phyloP scores from a whole-genome alignment of 2,797 vertebrate genomes.

The Chaunax sp. region DNA sequence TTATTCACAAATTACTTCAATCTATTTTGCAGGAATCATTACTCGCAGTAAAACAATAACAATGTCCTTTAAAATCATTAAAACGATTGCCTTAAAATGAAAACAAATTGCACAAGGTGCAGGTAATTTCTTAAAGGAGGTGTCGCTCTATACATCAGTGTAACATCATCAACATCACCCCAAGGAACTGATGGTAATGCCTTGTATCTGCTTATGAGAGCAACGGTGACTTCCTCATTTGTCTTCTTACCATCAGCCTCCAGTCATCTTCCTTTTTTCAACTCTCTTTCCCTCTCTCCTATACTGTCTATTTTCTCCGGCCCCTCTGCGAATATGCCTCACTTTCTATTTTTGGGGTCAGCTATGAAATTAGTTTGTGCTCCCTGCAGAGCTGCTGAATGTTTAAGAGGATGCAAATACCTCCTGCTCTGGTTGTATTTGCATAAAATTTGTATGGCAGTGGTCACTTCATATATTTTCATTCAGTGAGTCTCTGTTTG shows the following conservation, averaged over 20 bases:
- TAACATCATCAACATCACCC: conserved; percentile 12
- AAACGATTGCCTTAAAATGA: conserved; percentile 23
- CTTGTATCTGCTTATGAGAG: conserved; percentile 18
- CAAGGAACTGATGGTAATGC: conserved; percentile 25
- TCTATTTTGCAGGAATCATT: conserved; percentile 31
- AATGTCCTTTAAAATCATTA: not conserved
- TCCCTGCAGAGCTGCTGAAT: conserved; percentile 36
- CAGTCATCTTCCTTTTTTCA: conserved; percentile 22
- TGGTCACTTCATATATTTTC: not conserved
- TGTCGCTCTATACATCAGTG: conserved; percentile 30
- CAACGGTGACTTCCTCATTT: conserved; percentile 32
- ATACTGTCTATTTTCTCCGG: not conserved
- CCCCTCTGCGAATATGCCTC: not conserved
- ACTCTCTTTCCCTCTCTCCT: not conserved
- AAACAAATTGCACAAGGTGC: conserved; percentile 4
- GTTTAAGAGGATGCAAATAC: conserved; percentile 30
- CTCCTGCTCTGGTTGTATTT: conserved; percentile 31
- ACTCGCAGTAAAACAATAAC: conserved; percentile 22
- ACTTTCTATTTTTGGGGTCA: conserved; percentile 31
- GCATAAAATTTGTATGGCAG: conserved; percentile 44
- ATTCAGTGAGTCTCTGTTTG: not conserved
- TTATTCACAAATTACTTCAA: conserved; percentile 43
- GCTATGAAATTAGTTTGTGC: conserved; percentile 20
- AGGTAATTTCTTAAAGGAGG: conserved; percentile 49
- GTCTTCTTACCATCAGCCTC: conserved; percentile 33